Evolutionary conservation across 2,797 vertebrate species (phyloP).

Genomic region (Rhinophrynus dorsalis): DNA sequence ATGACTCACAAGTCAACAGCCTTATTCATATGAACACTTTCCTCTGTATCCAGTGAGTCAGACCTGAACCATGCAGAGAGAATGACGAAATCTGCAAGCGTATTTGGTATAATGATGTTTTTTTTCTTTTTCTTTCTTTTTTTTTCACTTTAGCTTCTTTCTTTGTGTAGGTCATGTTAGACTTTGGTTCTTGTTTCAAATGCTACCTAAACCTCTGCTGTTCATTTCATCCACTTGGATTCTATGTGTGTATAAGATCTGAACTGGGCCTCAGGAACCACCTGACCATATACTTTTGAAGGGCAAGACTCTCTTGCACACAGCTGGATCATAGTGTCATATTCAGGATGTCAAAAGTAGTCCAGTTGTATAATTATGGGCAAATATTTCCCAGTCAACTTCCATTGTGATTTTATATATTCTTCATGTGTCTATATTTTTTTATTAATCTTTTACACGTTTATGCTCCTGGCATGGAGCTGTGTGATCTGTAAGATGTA

Average conservation of each 20-base stretch:
- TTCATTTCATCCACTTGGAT: not conserved
- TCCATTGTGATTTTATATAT: too few species aligned
- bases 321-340: too few species aligned
- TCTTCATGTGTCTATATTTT: too few species aligned
- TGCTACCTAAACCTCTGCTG: not conserved
- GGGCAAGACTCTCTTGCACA: too few species aligned
- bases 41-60: constrained; percentile 34
- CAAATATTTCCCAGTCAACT: too few species aligned
- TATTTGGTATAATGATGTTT: not conserved
- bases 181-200: not conserved
- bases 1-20: constrained; percentile 43
- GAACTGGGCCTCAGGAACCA: not conserved
- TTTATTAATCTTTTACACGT: too few species aligned
- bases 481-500: too few species aligned
- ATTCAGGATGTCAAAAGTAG: too few species aligned
- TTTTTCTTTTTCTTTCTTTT: not conserved
- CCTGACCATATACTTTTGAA: not conserved
- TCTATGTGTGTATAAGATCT: not conserved
- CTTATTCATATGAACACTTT: constrained; percentile 29
- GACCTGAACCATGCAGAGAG: constrained; percentile 8
- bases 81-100: not conserved
- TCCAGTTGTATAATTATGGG: too few species aligned
- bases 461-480: too few species aligned
- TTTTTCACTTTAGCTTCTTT: not conserved
- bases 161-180: not conserved